Percentiles rank a stretch among this genome's conserved stretches.
Conservation (phyloP, 2,113 vertebrate genomes). For the Carollia perspicillata region DNA sequence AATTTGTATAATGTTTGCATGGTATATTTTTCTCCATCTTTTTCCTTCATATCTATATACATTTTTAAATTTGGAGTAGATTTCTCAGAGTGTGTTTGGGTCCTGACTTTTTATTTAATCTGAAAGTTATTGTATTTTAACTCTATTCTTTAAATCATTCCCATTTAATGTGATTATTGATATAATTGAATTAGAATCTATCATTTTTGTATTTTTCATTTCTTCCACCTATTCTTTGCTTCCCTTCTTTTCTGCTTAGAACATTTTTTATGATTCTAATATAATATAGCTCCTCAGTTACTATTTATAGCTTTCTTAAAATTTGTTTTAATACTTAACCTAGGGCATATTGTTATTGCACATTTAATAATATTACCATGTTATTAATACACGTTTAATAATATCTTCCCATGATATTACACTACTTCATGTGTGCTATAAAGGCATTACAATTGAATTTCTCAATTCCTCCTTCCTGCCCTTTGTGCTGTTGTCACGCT, state of each 20-base stretch:
- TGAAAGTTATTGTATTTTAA: neutral
- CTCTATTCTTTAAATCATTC: neutral
- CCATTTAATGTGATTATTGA: neutral
- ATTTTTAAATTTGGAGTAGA: neutral
- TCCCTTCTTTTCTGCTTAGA: neutral
- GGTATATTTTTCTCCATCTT: neutral
- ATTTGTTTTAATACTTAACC: neutral
- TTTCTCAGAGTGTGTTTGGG: neutral
- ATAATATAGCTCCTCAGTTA: neutral
- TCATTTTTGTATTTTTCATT: neutral
- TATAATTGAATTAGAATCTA: neutral
- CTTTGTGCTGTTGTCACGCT: neutral
- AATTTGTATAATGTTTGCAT: neutral
- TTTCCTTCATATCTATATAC: neutral
- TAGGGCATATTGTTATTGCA: too few species aligned
- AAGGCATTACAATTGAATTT: neutral
- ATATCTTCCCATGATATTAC: neutral
- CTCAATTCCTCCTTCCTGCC: neutral
- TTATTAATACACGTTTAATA: too few species aligned
- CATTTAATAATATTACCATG: too few species aligned
- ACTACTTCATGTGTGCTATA: neutral
- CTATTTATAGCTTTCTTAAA: neutral
- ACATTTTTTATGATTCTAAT: neutral
- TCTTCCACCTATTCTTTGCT: neutral
- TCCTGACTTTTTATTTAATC: neutral